These are phyloP conservation scores for human DNA, from an alignment of 2,113 vertebrate species.

Conservation along the genomic window DNA sequence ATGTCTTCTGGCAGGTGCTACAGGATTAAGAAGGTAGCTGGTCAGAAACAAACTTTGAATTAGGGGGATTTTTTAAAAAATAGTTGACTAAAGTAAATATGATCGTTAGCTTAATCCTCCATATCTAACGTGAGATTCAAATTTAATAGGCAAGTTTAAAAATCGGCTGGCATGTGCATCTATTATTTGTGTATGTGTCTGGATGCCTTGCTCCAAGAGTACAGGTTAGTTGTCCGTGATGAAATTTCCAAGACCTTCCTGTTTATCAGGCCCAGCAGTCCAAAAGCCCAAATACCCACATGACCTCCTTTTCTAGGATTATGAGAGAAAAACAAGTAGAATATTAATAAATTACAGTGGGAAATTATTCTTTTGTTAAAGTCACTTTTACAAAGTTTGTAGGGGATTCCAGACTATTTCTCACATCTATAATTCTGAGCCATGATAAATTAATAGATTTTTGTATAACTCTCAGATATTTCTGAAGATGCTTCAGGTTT, in stretches of 20 bases:
- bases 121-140: conserved; percentile 27
- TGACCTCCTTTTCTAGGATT: neutral
- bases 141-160: conserved; percentile 54
- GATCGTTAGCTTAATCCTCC: conserved; percentile 42
- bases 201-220: neutral
- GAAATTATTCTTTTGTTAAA: neutral
- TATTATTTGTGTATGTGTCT: neutral
- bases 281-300: neutral
- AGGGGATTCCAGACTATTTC: neutral
- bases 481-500: neutral
- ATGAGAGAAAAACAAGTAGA: neutral
- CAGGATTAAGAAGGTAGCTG: conserved; percentile 78
- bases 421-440: neutral
- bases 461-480: neutral
- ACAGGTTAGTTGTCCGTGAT: neutral
- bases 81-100: conserved; percentile 66
- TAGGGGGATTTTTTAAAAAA: conserved; percentile 52
- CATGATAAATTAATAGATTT: neutral
- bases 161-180: neutral
- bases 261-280: neutral
- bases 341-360: neutral
- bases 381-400: neutral
- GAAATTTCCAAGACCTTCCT: neutral
- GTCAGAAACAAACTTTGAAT: conserved; percentile 67
- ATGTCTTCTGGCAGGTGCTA: conserved; percentile 84